Evolutionary conservation across 2,797 vertebrate genomes (phyloP).

Genomic region (Thunnus albacares): DNA sequence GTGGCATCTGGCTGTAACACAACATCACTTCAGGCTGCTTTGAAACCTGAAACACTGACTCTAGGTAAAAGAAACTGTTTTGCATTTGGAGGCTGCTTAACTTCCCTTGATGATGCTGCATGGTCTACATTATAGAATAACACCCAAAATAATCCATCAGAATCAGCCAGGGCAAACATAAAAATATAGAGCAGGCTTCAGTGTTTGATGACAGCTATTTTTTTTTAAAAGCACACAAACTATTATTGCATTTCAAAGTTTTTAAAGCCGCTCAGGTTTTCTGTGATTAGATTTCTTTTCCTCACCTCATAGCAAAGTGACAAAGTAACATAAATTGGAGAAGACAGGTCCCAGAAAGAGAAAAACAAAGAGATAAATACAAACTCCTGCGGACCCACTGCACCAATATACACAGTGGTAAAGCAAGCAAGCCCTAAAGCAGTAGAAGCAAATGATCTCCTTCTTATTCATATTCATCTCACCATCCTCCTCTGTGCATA

Average conservation of each 20-base stretch:
- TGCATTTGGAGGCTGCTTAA: not conserved
- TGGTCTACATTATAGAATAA: constrained; percentile 23
- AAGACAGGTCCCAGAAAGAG: constrained; percentile 36
- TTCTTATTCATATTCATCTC: constrained; percentile 55
- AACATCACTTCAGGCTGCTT: constrained; percentile 1
- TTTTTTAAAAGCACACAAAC: constrained; percentile 18
- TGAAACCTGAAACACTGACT: not conserved
- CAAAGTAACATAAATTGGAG: constrained; percentile 46
- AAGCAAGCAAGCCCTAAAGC: constrained; percentile 33
- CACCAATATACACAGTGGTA: constrained; percentile 22
- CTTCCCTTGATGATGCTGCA: not conserved
- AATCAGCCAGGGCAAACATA: constrained; percentile 22
- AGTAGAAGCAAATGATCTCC: constrained; percentile 36
- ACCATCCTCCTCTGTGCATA: constrained; percentile 26
- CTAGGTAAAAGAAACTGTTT: not conserved
- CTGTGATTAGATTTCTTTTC: constrained; percentile 54
- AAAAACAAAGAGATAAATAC: constrained; percentile 66
- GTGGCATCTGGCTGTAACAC: constrained; percentile 16
- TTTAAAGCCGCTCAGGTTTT: constrained; percentile 30
- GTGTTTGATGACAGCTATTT: constrained; percentile 32
- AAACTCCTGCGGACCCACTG: constrained; percentile 21
- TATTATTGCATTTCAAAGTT: constrained; percentile 43
- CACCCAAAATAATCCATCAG: constrained; percentile 17
- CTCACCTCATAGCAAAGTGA: constrained; percentile 31
- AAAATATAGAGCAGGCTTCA: constrained; percentile 21